Evolutionary conservation across 2,113 vertebrate genomes (phyloP).

Genomic region (Larimichthys polyactis): DNA sequence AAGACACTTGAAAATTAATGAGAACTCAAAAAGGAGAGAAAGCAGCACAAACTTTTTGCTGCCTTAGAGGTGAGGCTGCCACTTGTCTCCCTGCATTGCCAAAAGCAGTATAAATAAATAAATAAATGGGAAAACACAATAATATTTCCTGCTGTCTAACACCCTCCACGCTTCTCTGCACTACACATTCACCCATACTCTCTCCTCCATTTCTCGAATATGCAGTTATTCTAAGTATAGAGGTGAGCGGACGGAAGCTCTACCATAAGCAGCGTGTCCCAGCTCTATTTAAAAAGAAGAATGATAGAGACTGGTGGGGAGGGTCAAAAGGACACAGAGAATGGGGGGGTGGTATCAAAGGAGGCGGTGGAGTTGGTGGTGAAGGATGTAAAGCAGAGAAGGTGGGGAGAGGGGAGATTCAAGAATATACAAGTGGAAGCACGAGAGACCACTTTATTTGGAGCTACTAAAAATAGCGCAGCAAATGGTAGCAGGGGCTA

Average conservation of each 20-base stretch:
- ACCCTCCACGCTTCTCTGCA: constrained; percentile 25
- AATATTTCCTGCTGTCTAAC: constrained; percentile 47
- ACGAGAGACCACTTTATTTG: constrained; percentile 94
- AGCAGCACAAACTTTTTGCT: constrained; percentile 58
- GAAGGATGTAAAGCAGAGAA: constrained; percentile 71
- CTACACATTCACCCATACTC: constrained; percentile 34
- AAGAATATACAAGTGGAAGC: constrained; percentile 79
- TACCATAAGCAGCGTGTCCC: constrained; percentile 85
- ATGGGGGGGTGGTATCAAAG: constrained; percentile 61
- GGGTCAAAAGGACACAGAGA: constrained; percentile 73
- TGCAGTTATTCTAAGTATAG: constrained; percentile 89
- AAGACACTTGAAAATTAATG: constrained; percentile 82
- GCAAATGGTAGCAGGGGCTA: constrained; percentile 88
- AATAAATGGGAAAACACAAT: constrained; percentile 49
- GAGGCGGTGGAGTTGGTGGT: constrained; percentile 64
- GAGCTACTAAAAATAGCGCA: constrained; percentile 89
- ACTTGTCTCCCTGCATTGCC: constrained; percentile 41
- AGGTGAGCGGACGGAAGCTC: constrained; percentile 83
- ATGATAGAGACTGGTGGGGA: constrained; percentile 45
- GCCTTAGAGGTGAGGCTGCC: constrained; percentile 68
- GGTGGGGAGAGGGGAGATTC: constrained; percentile 44
- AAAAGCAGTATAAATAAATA: constrained; percentile 51
- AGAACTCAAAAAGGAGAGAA: constrained; percentile 69
- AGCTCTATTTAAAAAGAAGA: constrained; percentile 84
- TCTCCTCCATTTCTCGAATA: constrained; percentile 53